Evolutionary conservation across 2,113 vertebrate genomes (phyloP).

Genomic region (Cottus gobio): DNA sequence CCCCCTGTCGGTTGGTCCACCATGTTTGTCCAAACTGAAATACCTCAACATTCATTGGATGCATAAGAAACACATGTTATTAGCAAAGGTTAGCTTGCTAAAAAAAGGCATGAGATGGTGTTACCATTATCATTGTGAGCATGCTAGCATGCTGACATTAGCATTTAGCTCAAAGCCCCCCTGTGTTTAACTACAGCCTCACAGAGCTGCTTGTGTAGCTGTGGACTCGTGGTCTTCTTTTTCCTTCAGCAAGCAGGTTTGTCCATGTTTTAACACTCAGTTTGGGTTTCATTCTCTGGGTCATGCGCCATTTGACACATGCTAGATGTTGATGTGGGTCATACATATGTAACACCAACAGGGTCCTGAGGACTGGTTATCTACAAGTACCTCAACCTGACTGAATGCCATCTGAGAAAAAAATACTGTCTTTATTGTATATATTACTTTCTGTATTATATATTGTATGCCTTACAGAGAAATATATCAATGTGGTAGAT

Average conservation of each 20-base stretch:
- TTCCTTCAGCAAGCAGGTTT: not conserved
- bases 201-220: not conserved
- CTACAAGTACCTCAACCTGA: too few relatives aligned
- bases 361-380: not conserved
- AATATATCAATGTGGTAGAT: not conserved
- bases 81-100: not conserved
- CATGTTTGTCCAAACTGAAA: not conserved
- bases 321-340: not conserved
- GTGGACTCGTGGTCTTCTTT: not conserved
- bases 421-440: not conserved
- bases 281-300: slow-evolving; percentile 1
- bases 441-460: not conserved
- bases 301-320: not conserved
- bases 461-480: not conserved
- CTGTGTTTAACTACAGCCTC: not conserved
- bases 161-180: not conserved
- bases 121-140: not conserved
- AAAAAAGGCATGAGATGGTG: not conserved
- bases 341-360: slow-evolving; percentile 11
- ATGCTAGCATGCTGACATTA: not conserved
- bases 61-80: not conserved
- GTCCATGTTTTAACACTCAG: not conserved
- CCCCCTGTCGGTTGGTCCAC: not conserved
- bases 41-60: not conserved
- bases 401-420: not conserved